Base-by-base conservation (phyloP, 2,888 invertebrate genomes). In the Acronicta alni region DNA sequence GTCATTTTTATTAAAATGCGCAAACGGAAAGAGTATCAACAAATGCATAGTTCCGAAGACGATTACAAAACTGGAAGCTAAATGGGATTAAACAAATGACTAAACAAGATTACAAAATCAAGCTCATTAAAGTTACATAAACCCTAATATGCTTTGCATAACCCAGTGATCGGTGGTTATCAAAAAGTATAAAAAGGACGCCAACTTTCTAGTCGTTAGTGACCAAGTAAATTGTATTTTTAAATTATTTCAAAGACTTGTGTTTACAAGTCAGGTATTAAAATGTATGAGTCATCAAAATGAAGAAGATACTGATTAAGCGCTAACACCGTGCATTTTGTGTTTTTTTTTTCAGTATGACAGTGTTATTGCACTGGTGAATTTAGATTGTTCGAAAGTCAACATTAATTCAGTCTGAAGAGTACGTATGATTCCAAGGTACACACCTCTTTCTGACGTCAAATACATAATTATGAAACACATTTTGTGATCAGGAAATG, bases 201-300 rank as follows among this genome's bases (percentile, higher is more conserved):
- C 9, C 47, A 45, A 74, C 70, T 65, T 74, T 69, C 69, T 61
- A 70, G 44, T 57, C 49, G 41, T 67, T 62, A 58, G 37, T 43
- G 26, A 26, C 56, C 0, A 48, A 10, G n/a, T 39, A 17, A 53
- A 43, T 42, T 35, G 1, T 71, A 59, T 65, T 59, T 54, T 43
- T 51, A 66, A 57, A 53, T 30, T 53, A 30, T 46, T 44, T 38
- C n/a, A 37, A 52, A 4, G 20, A n/a, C n/a, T n/a, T n/a, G 23
- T 23, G 23, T 23, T 23, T 15, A 15, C 9, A 20, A 30, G 30
- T 6, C 32, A 41, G 18, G 52, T 9, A 17, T 37, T 52, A 20
- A 35, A 23, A 38, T 44, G 48, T 35, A 57, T 57, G 47, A 54
- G 32, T 66, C 54, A 52, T 43, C 30, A 30, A 12, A 12, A 30